Evolutionary conservation across 2,113 vertebrate genomes (phyloP).

Genomic region (Phodopus roborovskii): DNA sequence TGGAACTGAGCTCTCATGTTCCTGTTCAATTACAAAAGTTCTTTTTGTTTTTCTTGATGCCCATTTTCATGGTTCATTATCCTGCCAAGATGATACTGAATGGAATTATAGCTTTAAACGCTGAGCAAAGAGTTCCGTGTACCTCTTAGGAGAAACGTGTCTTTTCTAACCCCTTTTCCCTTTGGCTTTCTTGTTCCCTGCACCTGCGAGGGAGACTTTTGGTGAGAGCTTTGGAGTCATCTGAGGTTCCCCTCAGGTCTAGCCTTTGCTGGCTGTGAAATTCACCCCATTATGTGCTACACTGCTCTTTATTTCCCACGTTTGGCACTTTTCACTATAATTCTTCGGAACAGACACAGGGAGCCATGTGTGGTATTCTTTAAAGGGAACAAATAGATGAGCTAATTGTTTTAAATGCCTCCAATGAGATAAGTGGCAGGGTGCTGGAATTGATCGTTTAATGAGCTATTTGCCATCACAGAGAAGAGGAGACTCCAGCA

Average conservation of each 20-base stretch:
- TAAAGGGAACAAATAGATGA: conserved; percentile 75
- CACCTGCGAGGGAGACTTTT: conserved; percentile 63
- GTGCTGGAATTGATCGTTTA: conserved; percentile 82
- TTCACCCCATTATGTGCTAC: conserved; percentile 66
- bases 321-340: conserved; percentile 55
- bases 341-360: conserved; percentile 70
- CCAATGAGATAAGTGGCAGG: conserved; percentile 81
- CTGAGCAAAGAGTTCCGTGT: background rate
- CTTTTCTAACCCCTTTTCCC: background rate
- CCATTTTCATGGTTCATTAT: conserved; percentile 28
- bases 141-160: background rate
- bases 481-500: conserved; percentile 77
- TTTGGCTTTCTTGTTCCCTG: conserved; percentile 23
- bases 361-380: conserved; percentile 64
- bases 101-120: background rate
- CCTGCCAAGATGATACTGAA: background rate
- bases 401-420: conserved; percentile 84
- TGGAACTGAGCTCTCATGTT: background rate
- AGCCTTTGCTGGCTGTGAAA: conserved; percentile 67
- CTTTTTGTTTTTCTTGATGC: background rate
- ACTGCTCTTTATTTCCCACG: conserved; percentile 64
- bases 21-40: conserved; percentile 1
- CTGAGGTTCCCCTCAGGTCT: conserved; percentile 69
- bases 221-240: conserved; percentile 26
- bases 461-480: conserved; percentile 78